Evolutionary conservation across 2,888 invertebrate genomes (phyloP).

Genomic region (Nyleta sp.): DNA sequence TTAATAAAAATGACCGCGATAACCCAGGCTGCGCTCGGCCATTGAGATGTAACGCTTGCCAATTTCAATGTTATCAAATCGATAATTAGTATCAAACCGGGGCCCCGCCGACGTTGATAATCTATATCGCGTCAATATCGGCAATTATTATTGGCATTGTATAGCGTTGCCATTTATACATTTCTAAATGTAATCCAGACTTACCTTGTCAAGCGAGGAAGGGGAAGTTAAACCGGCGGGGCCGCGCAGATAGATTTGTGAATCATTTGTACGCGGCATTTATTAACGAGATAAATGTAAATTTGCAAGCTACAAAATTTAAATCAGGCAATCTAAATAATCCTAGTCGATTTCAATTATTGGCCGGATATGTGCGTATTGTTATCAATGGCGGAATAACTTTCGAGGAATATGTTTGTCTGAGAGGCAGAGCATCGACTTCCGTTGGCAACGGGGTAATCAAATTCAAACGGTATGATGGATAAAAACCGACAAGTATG

Average conservation of each 20-base stretch:
- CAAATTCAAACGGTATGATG: too few species aligned
- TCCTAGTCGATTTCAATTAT: slow-evolving; percentile 28
- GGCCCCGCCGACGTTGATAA: slow-evolving; percentile 20
- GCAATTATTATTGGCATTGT: slow-evolving; percentile 45
- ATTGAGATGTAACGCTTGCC: slow-evolving; percentile 31
- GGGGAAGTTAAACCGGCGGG: slow-evolving; percentile 16
- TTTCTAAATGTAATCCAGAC: slow-evolving; percentile 43
- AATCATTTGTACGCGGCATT: slow-evolving; percentile 38
- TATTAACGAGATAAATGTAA: slow-evolving; percentile 34
- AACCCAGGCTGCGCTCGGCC: not conserved
- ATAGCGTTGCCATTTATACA: slow-evolving; percentile 35
- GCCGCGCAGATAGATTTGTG: slow-evolving; percentile 17
- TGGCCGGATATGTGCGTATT: too few species aligned
- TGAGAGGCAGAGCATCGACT: too few species aligned
- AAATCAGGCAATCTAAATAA: slow-evolving; percentile 41
- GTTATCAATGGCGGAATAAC: too few species aligned
- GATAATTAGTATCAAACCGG: slow-evolving; percentile 36
- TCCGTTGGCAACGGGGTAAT: too few species aligned
- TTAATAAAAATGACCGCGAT: slow-evolving; percentile 10
- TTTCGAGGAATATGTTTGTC: too few species aligned
- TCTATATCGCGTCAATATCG: slow-evolving; percentile 9
- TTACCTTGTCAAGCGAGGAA: slow-evolving; percentile 28
- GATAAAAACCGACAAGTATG: too few species aligned
- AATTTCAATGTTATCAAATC: slow-evolving; percentile 44
- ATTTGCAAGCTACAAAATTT: slow-evolving; percentile 27